Evolutionary conservation across 2,888 invertebrate genomes (phyloP), one percentile per base, ranked within the genome.

Genomic region (Amblyjoppa proteus): DNA sequence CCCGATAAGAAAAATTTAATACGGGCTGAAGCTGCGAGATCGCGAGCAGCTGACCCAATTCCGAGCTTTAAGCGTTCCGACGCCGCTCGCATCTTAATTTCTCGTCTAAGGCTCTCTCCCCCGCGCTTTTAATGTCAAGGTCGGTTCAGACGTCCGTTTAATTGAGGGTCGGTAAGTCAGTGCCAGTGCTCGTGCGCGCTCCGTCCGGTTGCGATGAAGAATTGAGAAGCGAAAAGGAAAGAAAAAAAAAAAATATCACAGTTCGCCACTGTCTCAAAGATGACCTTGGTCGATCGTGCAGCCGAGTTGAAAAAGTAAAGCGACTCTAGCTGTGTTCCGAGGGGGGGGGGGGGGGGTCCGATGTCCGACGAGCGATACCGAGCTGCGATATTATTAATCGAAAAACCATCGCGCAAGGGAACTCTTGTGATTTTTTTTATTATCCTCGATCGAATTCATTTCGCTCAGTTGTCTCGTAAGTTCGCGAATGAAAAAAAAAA

Each of bases 71-170:
- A 78, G 61, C 49, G 56, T 76, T 82, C 68, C 66, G 66, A 64
- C 56, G 34, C 61, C 41, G 66, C 68, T 51, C 66, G 31, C 74
- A 82, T 81, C 79, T 64, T 82, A 79, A 82, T 85, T 82, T 82
- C 85, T 68, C 49, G 82, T 58, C 71, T 70, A 58, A 85, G 81
- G 51, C 38, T 73, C 68, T 73, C 68, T 56, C 53, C 16, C 2
- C 68, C 74, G 56, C 74, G 66, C 53, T 53, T 75, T 76, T 76
- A 85, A 85, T 85, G 85, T 76, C 85, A 82, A 85, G 82, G 85
- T 79, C 79, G 79, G 82, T 13, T 7, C 49, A 45, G 56, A 61
- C 53, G 77, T 76, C 45, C 53, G 16, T 41, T 64, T n/a, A 28
- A 76, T 81, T 70, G 77, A 61, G 49, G 38, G 53, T 56, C 56